Conservation (phyloP, 2,888 invertebrate species). For the Erpobdella octoculata region DNA sequence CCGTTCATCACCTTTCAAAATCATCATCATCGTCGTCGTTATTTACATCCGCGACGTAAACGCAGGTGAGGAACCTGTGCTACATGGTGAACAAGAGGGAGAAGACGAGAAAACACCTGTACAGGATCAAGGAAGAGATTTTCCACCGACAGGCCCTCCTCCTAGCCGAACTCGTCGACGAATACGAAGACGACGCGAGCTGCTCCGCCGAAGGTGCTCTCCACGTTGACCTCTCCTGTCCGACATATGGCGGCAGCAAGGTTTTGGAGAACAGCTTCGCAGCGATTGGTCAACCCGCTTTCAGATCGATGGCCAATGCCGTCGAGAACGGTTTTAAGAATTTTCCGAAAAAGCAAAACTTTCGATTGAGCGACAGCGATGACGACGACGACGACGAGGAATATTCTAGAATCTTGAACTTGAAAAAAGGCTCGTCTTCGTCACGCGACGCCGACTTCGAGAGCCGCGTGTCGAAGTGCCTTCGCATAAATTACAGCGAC, state of each 20-base stretch:
- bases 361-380: conserved; percentile 19
- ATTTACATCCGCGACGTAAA: too few species aligned
- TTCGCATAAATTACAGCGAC: not conserved
- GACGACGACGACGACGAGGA: not conserved
- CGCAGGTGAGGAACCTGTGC: conserved; percentile 76
- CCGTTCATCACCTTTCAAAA: too few species aligned
- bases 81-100: conserved; percentile 94
- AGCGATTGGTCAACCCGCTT: too few species aligned
- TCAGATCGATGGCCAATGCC: too few species aligned
- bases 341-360: not conserved
- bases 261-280: too few species aligned
- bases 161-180: not conserved
- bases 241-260: too few species aligned
- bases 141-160: conserved; percentile 58
- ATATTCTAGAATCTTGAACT: not conserved
- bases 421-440: not conserved
- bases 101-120: conserved; percentile 48
- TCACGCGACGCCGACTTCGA: not conserved
- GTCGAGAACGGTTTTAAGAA: too few species aligned
- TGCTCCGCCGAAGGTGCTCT: too few species aligned
- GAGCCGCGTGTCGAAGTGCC: not conserved
- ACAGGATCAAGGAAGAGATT: conserved; percentile 80
- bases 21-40: not conserved
- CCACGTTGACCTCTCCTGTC: too few species aligned
- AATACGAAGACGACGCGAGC: not conserved